Conservation (phyloP, 2,797 vertebrate species). For the Anolis apletophallus region DNA sequence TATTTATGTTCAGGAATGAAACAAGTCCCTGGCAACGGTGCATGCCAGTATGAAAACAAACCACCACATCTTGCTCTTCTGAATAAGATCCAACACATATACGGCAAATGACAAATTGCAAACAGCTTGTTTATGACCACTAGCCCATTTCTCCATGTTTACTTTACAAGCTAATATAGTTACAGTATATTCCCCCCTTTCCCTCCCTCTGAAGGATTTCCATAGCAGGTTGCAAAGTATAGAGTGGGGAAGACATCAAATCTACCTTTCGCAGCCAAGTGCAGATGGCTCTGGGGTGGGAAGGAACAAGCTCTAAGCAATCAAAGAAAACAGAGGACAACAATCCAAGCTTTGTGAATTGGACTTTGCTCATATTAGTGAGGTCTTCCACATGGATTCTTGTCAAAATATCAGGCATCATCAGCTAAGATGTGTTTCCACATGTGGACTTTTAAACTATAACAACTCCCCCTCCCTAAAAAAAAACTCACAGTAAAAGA, state of each 20-base stretch:
- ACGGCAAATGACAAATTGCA: constrained; percentile 65
- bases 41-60: constrained; percentile 65
- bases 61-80: constrained; percentile 53
- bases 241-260: constrained; percentile 47
- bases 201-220: constrained; percentile 41
- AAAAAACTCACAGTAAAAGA: neutral
- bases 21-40: constrained; percentile 56
- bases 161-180: constrained; percentile 61
- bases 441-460: neutral
- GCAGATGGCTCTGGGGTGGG: neutral
- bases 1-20: constrained; percentile 61
- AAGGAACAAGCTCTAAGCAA: neutral
- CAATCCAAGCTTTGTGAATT: neutral
- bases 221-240: constrained; percentile 51
- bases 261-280: neutral
- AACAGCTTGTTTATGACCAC: constrained; percentile 70
- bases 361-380: neutral
- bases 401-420: too few species aligned
- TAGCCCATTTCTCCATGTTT: constrained; percentile 52
- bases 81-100: constrained; percentile 62
- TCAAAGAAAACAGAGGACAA: neutral
- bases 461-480: neutral
- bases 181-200: constrained; percentile 50
- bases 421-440: neutral
- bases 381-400: neutral